Evolutionary conservation across 2,888 invertebrate species (phyloP), one percentile per base, ranked within the genome.

Genomic region (Ochropleura leucogaster): DNA sequence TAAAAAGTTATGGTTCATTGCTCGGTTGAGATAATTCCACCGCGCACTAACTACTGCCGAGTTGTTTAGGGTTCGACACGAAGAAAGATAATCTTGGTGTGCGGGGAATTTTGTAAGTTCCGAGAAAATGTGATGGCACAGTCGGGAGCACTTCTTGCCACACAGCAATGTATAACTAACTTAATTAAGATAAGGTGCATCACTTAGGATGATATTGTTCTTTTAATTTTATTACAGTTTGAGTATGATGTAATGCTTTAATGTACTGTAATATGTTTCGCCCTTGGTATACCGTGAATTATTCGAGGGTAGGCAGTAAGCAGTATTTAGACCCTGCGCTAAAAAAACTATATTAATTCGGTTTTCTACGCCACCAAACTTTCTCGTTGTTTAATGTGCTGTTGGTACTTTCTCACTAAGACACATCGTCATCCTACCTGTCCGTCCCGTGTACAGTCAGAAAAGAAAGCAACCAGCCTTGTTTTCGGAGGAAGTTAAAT

Each of bases 31-130:
- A 77, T 74, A 77, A 84, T 80, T 79, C 64, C 57, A 73, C 72
- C 75, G 68, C 69, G 59, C 66, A 40, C 65, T 80, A 79, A 87
- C 78, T 75, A 72, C 64, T n/a, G 53, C 44, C 14, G 82, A 84
- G 40, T 85, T 78, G 78, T 77, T 77, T 60, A 72, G 72, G 72
- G 64, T 59, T 63, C 60, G 44, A 68, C 72, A 83, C 77, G 74
- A 74, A 79, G 69, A 70, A 74, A 81, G 79, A 82, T 82, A 77
- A 80, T 69, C 69, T 85, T 63, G 53, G 14, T 49, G 80, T 65
- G 65, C 77, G 64, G 67, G 16, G 59, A 72, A 77, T 72, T 76
- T 69, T 70, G 66, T 51, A 57, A 66, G 51, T 57, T 67, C n/a
- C 30, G 70, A 68, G 42, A 40, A 76, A 79, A 75, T 77, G 74